A percentile compares a stretch with the other conserved stretches of the same genome.
Conservation (phyloP, 1,140 invertebrate genomes). For the Apis florea region DNA sequence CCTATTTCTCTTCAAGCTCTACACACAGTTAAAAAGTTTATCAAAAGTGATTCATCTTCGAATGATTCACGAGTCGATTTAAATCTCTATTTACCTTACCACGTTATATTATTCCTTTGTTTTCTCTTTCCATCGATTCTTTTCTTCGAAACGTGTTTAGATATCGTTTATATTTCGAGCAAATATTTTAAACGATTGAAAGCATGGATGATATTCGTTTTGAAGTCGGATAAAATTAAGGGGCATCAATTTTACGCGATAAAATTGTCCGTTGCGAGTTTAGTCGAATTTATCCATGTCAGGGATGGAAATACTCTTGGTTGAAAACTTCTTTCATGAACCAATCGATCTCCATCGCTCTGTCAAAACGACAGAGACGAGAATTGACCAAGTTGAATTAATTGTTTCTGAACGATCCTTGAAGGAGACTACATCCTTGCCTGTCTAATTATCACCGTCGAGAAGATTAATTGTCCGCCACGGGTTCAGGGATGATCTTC, state of each 20-base stretch:
- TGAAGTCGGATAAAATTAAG: background rate
- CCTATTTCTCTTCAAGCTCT: background rate
- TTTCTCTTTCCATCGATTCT: too few species aligned
- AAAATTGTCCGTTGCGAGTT: background rate
- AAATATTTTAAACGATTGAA: background rate
- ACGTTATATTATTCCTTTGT: background rate
- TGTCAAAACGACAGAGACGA: conserved; percentile 9
- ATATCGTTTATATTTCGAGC: too few species aligned
- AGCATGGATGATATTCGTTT: background rate
- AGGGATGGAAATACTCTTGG: background rate
- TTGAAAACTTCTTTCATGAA: conserved; percentile 13
- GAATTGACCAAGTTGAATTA: conserved; percentile 45
- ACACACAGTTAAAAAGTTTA: conserved; percentile 33
- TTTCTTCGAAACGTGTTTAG: too few species aligned
- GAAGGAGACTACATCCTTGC: background rate
- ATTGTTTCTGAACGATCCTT: conserved; percentile 38
- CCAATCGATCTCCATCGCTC: conserved; percentile 56
- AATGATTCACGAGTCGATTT: conserved; percentile 11
- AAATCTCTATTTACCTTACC: conserved; percentile 32
- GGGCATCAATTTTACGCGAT: conserved; percentile 18
- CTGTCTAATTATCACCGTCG: conserved; percentile 1
- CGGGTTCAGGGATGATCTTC: too few species aligned
- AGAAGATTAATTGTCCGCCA: background rate
- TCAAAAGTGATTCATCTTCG: conserved; percentile 55
- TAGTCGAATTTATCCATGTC: conserved; percentile 53